Percentiles rank a stretch among this genome's conserved stretches.
Evolutionary conservation across 2,113 vertebrate genomes (phyloP).

Genomic region (Poecile atricapillus): DNA sequence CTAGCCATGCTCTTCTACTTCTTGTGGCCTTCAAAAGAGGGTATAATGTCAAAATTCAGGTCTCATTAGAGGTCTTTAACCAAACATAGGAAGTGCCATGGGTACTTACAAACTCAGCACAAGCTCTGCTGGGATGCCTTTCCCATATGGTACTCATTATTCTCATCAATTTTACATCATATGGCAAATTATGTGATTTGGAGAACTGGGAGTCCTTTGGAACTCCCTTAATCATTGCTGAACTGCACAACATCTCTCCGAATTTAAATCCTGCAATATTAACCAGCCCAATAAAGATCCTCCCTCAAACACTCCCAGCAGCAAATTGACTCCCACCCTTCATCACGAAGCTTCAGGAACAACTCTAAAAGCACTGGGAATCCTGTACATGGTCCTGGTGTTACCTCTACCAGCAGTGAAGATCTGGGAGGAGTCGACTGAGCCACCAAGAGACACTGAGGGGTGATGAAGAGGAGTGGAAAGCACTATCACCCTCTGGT

Average conservation of each 20-base stretch:
- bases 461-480: not conserved
- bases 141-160: not conserved
- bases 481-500: not conserved
- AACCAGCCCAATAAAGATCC: not conserved
- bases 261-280: not conserved
- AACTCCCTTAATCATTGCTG: not conserved
- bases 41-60: not conserved
- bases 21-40: not conserved
- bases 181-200: constrained; percentile 6
- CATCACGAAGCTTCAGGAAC: accelerated
- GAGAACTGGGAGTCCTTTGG: not conserved
- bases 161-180: not conserved
- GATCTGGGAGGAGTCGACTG: not conserved
- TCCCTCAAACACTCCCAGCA: not conserved
- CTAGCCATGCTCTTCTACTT: not conserved
- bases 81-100: not conserved
- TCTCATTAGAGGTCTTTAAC: not conserved
- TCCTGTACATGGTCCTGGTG: accelerated
- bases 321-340: not conserved
- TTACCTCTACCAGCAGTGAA: not conserved
- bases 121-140: not conserved
- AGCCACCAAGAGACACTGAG: not conserved
- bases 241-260: not conserved
- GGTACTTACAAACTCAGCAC: not conserved
- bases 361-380: not conserved